Evolutionary conservation across 2,113 vertebrate genomes (phyloP).

Genomic region (Corapipo altera): DNA sequence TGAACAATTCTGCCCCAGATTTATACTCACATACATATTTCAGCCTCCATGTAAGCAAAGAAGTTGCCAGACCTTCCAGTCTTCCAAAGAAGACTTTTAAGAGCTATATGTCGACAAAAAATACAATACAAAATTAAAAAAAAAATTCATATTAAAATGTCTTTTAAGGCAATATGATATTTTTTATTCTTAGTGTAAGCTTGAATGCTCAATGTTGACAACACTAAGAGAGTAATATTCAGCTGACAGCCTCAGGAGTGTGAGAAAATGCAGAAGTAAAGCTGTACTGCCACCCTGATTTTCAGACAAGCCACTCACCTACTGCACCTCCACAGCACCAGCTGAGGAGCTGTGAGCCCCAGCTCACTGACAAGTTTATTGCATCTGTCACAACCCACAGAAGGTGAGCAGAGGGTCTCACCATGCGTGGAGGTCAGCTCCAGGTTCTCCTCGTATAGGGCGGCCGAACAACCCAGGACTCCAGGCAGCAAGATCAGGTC

Average conservation of each 20-base stretch:
- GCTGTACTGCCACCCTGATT: neutral
- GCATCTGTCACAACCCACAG: neutral
- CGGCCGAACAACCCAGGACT: neutral
- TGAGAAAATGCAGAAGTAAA: neutral
- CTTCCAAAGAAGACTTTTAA: neutral
- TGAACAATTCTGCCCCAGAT: neutral
- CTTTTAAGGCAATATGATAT: neutral
- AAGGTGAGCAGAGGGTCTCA: neutral
- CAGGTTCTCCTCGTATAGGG: fast-evolving
- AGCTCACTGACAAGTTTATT: neutral
- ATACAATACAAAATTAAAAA: neutral
- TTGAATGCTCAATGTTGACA: neutral
- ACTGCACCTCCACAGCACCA: neutral
- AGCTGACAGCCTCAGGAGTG: neutral
- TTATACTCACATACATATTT: neutral
- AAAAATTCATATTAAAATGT: neutral
- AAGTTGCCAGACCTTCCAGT: neutral
- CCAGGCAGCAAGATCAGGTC: neutral
- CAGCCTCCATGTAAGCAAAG: neutral
- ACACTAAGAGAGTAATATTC: neutral
- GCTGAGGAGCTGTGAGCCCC: neutral
- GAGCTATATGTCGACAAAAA: neutral
- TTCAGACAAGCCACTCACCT: neutral
- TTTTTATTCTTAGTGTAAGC: neutral
- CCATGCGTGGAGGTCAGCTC: fast-evolving